Base-by-base conservation (phyloP, 30 jellyfish, hydroid and myxozoan genomes). In the Nemopilema nomurai region DNA sequence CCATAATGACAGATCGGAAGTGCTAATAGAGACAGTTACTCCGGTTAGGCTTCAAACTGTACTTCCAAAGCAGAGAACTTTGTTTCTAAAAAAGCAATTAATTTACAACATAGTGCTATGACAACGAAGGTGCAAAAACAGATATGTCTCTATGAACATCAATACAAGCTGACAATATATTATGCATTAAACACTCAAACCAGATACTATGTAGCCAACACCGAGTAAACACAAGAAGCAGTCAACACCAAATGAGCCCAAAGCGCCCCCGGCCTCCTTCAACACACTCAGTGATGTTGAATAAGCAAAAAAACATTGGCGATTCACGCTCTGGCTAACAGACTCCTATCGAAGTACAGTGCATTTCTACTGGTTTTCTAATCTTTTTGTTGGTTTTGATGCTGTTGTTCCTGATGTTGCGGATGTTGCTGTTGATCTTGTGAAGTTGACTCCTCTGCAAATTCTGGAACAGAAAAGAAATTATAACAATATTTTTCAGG, bases 381-480 rank as follows among this genome's bases (percentile, higher is more conserved):
- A 21, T 26, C 50, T 68, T 30, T 6, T 68, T 9, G 28, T 28
- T 78, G 87, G 24, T 77, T 66, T 77, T 70, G 80, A 17, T 30
- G 83, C 49, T 73, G 70, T 33, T 18, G 83, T 16, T 26, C 62
- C 1, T 51, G 71, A 27, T 23, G 74, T 52, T 27, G 62, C 28
- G 31, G 83, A 4, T 73, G 70, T n/a, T 73, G 83, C 50, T 71
- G 86, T 27, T 62, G 76, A n/a, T 62, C 67, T 53, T 27, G 76
- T 29, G 1, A 8, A 21, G 76, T 23, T 4, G 91, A 57, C 4
- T 83, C 86, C 22, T 71, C 91, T 18, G 91, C 91, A 53, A 83
- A 71, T 50, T 83, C 91, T 83, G 51, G 18, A n/a, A 41, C 64
- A 19, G 13, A 13, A 41, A 41, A 13, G 57, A 41, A 41, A 41